These are phyloP conservation scores for Thunnus thynnus DNA, from an alignment of 2,113 vertebrate genomes.

Conservation along the genomic window DNA sequence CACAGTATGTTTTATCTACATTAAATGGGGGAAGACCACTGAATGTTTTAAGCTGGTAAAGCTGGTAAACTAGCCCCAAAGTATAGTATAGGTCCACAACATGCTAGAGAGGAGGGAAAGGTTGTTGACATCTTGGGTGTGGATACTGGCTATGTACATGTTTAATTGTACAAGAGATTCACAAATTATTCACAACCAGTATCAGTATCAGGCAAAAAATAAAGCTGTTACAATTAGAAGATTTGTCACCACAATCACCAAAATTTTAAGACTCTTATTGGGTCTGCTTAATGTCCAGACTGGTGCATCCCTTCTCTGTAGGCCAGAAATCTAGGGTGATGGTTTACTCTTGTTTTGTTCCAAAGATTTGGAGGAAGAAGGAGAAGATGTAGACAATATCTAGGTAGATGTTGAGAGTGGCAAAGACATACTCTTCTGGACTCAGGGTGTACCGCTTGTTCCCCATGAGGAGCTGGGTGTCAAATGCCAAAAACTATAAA, in stretches of 20 bases:
- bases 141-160: slow-evolving; percentile 14
- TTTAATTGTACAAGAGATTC: slow-evolving; percentile 27
- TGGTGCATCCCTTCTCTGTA: slow-evolving; percentile 8
- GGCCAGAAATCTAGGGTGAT: not conserved
- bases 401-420: slow-evolving; percentile 95
- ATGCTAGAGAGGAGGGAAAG: slow-evolving; percentile 54
- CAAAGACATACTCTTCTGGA: slow-evolving; percentile 96
- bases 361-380: slow-evolving; percentile 94
- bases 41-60: slow-evolving; percentile 40
- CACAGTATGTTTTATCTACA: slow-evolving; percentile 21
- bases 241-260: slow-evolving; percentile 40
- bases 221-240: slow-evolving; percentile 41
- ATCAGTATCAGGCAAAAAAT: slow-evolving; percentile 35
- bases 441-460: slow-evolving; percentile 90
- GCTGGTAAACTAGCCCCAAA: slow-evolving; percentile 32
- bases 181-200: slow-evolving; percentile 28
- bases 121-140: slow-evolving; percentile 19
- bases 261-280: slow-evolving; percentile 13
- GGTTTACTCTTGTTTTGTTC: slow-evolving; percentile 88
- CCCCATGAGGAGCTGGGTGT: slow-evolving; percentile 95
- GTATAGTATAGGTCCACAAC: slow-evolving; percentile 30
- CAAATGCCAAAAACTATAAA: slow-evolving; percentile 93
- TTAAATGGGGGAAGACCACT: slow-evolving; percentile 15
- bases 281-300: not conserved
- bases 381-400: slow-evolving; percentile 96